Evolutionary conservation across 2,797 vertebrate species (phyloP), one percentile per base, ranked within the genome.

Genomic region (Amblyraja radiata): DNA sequence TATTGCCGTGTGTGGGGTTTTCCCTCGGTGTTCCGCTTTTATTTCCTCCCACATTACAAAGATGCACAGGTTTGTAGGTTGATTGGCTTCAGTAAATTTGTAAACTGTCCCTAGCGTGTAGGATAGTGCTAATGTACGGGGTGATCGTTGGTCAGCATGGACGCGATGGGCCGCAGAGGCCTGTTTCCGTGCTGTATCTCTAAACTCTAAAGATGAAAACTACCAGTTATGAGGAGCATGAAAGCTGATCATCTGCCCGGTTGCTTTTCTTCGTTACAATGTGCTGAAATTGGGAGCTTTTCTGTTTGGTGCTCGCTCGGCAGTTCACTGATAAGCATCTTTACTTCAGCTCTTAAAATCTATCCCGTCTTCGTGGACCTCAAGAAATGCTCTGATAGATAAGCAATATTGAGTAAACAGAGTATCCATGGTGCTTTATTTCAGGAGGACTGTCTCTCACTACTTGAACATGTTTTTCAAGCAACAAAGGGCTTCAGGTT

Each of bases 401-500:
- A 91, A 76, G 90, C 7, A 23, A 74, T 76, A 58, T 54, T 92
- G 39, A 54, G 90, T 92, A 92, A 92, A 92, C 90, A 74, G 90
- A 8, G 71, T 92, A 92, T 92, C 71, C 90, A 46, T 91, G 90
- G 68, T 74, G 90, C 71, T 73, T 46, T 91, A 74, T 25, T 91
- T 46, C 65, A 79, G 78, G 14, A 16, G 39, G 68, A 90, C 71
- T 54, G 88, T 81, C 71, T 76, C 81, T 93, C 77, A 83, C n/a
- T 25, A 78, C 94, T 23, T 54, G 94, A 93, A 93, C 90, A 93
- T 81, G 90, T 93, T 36, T 94, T 94, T 94, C 94, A 88, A 94
- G 93, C 93, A 94, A 90, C 58, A 25, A 86, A 94, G 94, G 93
- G 94, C 94, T 54, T 10, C 93, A 14, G 32, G 18, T 93, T 94